Conservation (phyloP, 2,113 vertebrate species). For the Hippocampus abdominalis region DNA sequence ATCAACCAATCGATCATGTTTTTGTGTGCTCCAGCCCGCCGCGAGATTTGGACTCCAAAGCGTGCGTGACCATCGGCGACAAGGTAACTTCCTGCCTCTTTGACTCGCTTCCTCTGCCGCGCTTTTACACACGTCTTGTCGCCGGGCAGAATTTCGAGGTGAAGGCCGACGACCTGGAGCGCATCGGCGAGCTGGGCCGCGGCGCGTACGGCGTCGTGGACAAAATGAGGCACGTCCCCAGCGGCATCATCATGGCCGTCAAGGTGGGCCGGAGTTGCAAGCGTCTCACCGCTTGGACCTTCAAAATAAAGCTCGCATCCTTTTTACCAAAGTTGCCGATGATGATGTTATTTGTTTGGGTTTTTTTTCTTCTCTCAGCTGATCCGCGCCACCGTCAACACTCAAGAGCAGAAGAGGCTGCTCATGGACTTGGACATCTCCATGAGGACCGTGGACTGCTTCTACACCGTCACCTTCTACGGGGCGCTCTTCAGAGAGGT, state of each 20-base stretch:
- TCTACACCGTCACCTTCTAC: slow-evolving; percentile 96
- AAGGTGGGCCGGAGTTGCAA: slow-evolving; percentile 77
- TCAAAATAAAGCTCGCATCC: too few relatives aligned
- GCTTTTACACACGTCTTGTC: neutral
- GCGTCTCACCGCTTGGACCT: too few relatives aligned
- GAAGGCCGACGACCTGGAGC: slow-evolving; percentile 96
- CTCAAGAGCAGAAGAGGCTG: slow-evolving; percentile 96
- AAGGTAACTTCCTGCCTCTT: slow-evolving; percentile 73
- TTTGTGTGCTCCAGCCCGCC: slow-evolving; percentile 77
- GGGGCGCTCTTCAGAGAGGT: slow-evolving; percentile 98
- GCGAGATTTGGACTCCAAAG: slow-evolving; percentile 93
- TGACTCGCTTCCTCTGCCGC: neutral
- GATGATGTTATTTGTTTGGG: too few relatives aligned
- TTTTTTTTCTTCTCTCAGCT: slow-evolving; percentile 62
- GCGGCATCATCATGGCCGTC: slow-evolving; percentile 95
- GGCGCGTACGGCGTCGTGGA: slow-evolving; percentile 97
- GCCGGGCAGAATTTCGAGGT: slow-evolving; percentile 89
- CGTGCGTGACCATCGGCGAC: slow-evolving; percentile 91
- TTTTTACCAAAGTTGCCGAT: too few relatives aligned
- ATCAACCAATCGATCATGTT: too few relatives aligned
- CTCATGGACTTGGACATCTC: slow-evolving; percentile 98
- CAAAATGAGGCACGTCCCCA: slow-evolving; percentile 97
- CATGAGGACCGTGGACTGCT: slow-evolving; percentile 97
- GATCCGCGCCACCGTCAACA: slow-evolving; percentile 96
- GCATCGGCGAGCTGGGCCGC: slow-evolving; percentile 88